phyloP scores from a whole-genome alignment of 2,888 invertebrate species.

The Oxycera nigricornis region DNA sequence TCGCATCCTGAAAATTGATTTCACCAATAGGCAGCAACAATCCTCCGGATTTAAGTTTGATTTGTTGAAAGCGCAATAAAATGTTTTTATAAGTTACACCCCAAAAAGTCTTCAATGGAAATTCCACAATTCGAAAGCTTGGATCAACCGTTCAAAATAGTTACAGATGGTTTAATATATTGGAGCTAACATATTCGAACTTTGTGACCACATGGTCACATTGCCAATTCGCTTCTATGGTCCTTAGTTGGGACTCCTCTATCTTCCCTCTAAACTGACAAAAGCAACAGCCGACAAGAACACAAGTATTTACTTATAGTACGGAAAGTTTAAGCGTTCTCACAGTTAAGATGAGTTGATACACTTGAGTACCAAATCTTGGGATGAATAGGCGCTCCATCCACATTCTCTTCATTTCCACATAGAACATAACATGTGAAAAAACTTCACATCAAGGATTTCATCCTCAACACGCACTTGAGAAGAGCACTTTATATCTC shows the following conservation, averaged over 20 bases:
- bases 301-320: slow-evolving; percentile 27
- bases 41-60: no score
- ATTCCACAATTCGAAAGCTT: no score
- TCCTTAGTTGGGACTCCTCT: neutral
- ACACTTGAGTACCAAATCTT: slow-evolving; percentile 16
- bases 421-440: no score
- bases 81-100: no score
- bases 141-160: no score
- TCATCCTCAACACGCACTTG: neutral
- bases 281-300: neutral
- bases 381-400: neutral
- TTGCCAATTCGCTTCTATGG: neutral
- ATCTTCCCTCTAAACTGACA: neutral
- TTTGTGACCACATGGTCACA: no score
- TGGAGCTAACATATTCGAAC: no score
- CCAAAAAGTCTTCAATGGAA: no score
- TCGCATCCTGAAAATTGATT: no score
- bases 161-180: no score
- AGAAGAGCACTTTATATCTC: slow-evolving; percentile 18
- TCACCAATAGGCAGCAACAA: no score
- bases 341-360: slow-evolving; percentile 1
- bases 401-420: neutral
- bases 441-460: slow-evolving; percentile 27
- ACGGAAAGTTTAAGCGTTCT: slow-evolving; percentile 2
- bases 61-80: no score